Evolutionary conservation across 1,140 invertebrate genomes (phyloP), one percentile per base, ranked within the genome.

Genomic region (Drosophila triauraria): DNA sequence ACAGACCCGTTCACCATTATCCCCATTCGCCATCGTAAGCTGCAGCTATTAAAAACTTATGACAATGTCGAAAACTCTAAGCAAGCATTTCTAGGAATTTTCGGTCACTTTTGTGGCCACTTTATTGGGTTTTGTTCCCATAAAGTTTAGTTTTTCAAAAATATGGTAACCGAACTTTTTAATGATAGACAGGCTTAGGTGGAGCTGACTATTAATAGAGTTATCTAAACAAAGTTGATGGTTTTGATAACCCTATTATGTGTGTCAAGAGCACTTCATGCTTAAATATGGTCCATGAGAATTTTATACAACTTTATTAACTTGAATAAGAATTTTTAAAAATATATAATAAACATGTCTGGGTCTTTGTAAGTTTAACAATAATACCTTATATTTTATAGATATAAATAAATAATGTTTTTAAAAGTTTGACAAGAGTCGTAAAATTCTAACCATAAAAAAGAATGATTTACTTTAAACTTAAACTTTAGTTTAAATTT

Each of bases 1-100:
- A 58, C 46, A 51, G 25, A 20, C 53, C 35, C 38, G 20, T 32
- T 42, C 13, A 25, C 65, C 57, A 61, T 61, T 48, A 64, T 62
- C 20, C 57, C 32, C 27, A 61, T 63, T 58, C n/a, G 23, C 23
- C 50, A 54, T 60, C 54, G 61, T 84, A 76, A 80, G 76, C 72
- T 67, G n/a, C 27, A 51, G 82, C 78, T 60, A 80, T 84, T 84
- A 84, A 84, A 85, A 80, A 80, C 82, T 85, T 78, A 68, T 84
- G 65, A 76, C 76, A 80, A 76, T 84, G 71, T 64, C 65, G 48
- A 77, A 56, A 77, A 72, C 77, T 80, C 75, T 64, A 63, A 85
- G 82, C 53, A 70, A 68, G 58, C 43, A 72, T 75, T 17, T 63
- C 42, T 32, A 20, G 23, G 63, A 13, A 68, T 59, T 53, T 17